phyloP scores from a whole-genome alignment of 1,140 invertebrate genomes.

The Stegodyphus dumicola region DNA sequence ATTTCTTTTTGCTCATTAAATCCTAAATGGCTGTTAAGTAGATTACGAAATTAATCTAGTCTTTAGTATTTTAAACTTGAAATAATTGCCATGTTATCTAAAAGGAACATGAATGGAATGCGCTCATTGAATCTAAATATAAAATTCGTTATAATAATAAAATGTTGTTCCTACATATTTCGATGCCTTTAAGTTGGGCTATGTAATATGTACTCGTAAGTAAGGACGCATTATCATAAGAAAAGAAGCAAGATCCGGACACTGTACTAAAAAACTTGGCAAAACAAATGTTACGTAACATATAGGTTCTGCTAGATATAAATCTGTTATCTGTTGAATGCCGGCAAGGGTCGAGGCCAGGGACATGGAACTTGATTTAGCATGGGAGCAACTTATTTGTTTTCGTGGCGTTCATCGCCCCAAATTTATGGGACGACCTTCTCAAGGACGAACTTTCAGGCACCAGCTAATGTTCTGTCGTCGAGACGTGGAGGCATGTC shows the following conservation, averaged over 20 bases:
- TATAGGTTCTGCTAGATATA: not conserved
- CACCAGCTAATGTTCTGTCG: too few relatives aligned
- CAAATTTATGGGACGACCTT: constrained; percentile 32
- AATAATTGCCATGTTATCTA: too few relatives aligned
- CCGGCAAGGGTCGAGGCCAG: constrained; percentile 13
- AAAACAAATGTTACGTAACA: not conserved
- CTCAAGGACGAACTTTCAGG: constrained; percentile 18
- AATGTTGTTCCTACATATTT: not conserved
- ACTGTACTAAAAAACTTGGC: not conserved
- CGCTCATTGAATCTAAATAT: too few relatives aligned
- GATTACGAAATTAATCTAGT: too few relatives aligned
- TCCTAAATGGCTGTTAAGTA: too few relatives aligned
- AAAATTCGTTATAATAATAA: not conserved
- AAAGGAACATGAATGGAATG: too few relatives aligned
- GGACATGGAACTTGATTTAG: not conserved
- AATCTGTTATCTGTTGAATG: not conserved
- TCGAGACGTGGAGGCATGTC: too few relatives aligned
- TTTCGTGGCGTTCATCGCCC: not conserved
- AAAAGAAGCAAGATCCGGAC: not conserved
- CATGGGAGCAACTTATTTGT: not conserved
- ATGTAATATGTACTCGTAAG: not conserved
- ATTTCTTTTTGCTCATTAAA: too few relatives aligned
- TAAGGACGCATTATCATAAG: not conserved
- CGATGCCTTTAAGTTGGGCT: not conserved
- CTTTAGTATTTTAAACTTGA: too few relatives aligned